Percentiles rank a stretch among this genome's conserved stretches.
Evolutionary conservation across 2,888 invertebrate genomes (phyloP).

Genomic region (Orchesella flavescens): DNA sequence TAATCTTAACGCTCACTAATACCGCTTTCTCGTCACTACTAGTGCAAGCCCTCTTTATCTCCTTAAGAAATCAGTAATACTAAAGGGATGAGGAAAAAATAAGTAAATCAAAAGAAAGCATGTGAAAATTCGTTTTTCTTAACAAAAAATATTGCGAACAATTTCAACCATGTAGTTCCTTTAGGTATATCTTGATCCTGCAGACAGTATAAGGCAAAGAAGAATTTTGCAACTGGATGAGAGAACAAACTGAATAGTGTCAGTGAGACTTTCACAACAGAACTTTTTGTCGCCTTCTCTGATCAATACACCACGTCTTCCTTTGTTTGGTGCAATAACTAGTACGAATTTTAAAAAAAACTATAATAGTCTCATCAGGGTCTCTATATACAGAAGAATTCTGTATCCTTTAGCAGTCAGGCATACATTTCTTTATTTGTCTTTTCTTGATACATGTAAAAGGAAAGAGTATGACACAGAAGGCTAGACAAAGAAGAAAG

Average conservation of each 20-base stretch:
- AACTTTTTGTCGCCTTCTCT: background rate
- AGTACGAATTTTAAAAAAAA: background rate
- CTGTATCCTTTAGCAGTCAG: background rate
- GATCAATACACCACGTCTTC: background rate
- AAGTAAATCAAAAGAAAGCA: background rate
- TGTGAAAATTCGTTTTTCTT: background rate
- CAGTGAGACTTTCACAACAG: background rate
- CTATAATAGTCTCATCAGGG: background rate
- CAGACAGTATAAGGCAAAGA: too few species aligned
- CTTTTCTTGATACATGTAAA: constrained; percentile 26
- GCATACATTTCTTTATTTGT: background rate
- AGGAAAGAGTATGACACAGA: background rate
- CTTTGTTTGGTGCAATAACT: background rate
- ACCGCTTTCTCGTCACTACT: constrained; percentile 35
- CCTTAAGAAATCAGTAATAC: background rate
- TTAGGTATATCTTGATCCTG: too few species aligned
- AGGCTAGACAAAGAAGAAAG: background rate
- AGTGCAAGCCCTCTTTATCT: constrained; percentile 10
- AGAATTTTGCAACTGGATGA: background rate
- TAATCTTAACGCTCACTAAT: too few species aligned
- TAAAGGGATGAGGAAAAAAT: too few species aligned
- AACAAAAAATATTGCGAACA: background rate
- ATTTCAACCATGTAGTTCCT: background rate
- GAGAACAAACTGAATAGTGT: background rate
- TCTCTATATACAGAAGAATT: background rate